These are phyloP conservation scores for Drosophila engyochracea DNA, from an alignment of 2,888 invertebrate genomes.

Conservation along the genomic window DNA sequence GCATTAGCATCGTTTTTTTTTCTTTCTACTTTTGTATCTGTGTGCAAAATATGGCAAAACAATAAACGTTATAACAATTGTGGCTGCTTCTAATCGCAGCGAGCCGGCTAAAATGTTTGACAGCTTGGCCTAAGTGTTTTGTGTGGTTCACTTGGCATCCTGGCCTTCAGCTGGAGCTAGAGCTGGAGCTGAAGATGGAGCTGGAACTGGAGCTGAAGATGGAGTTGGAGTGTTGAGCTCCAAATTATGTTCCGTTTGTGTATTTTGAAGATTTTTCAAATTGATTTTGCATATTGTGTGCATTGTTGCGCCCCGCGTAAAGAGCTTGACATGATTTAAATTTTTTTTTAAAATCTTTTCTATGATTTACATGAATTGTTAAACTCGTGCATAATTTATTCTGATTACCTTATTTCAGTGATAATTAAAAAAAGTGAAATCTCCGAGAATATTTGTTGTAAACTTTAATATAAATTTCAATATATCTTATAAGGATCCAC, in stretches of 20 bases:
- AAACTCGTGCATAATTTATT: not conserved
- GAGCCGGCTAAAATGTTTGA: conserved; percentile 57
- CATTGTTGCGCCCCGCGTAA: not conserved
- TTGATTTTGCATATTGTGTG: conserved; percentile 4
- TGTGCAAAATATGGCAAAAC: conserved; percentile 69
- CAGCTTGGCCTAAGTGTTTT: conserved; percentile 60
- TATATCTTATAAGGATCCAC: not conserved
- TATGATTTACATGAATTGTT: too few relatives aligned
- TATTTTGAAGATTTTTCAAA: conserved; percentile 1
- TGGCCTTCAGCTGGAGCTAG: not conserved
- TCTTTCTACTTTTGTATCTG: conserved; percentile 30
- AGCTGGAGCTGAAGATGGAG: not conserved
- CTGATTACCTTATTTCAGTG: not conserved
- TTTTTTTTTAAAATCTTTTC: too few relatives aligned
- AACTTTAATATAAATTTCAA: not conserved
- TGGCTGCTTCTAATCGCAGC: conserved; percentile 44
- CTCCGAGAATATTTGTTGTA: not conserved
- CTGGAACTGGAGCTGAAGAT: not conserved
- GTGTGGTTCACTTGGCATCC: conserved; percentile 19
- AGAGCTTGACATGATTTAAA: too few relatives aligned
- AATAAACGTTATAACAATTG: conserved; percentile 74
- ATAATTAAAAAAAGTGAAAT: not conserved
- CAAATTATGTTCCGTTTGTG: conserved; percentile 12
- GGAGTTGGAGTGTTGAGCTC: conserved; percentile 1
- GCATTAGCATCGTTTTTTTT: conserved; percentile 60